Evolutionary conservation across 2,113 vertebrate genomes (phyloP), one percentile per base, ranked within the genome.

Genomic region (Cathartes aura): DNA sequence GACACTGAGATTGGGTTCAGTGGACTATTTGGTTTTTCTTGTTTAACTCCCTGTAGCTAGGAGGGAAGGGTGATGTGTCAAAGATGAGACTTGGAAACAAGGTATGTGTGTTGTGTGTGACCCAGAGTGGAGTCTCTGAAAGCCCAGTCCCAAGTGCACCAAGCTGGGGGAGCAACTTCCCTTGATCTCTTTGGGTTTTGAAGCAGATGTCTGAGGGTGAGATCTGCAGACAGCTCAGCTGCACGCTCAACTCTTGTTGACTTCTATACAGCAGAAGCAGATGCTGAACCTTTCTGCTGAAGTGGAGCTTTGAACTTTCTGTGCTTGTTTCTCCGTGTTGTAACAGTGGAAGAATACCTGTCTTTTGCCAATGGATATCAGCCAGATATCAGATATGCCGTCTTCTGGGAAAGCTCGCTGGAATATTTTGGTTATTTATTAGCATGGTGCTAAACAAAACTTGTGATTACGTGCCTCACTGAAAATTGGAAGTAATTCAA

Each of bases 401-500:
- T 40, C 30, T 20, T 10, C 66, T 47, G 43, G 38, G 40, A 94
- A 85, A 76, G 36, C 47, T 66, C 64, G 18, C 8, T 21, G 19
- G 30, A 70, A 64, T 89, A 59, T 42, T 93, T 59, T n/a, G 11
- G 22, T 83, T 80, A 47, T 95, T 83, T 60, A 72, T 84, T 78
- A 72, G 30, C n/a, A 24, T 17, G 21, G 15, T 67, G 52, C 30
- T 91, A 85, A 71, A 87, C 2, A 67, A 67, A 91, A 53, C 16
- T 42, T 74, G 59, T 73, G 67, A 70, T 70, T 81, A 73, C 0
- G 0, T 58, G 38, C 22, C 27, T 75, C n/a, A 11, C 34, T 48
- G 74, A 63, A 67, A 82, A 82, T 5, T 71, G 27, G 34, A 91
- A 79, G 34, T 23, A 47, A 56, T 67, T 71, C 9, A 45, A 82